Evolutionary conservation across 37 sponge, comb jelly and placozoan genomes (phyloP).

Genomic region (Agelas oroides): DNA sequence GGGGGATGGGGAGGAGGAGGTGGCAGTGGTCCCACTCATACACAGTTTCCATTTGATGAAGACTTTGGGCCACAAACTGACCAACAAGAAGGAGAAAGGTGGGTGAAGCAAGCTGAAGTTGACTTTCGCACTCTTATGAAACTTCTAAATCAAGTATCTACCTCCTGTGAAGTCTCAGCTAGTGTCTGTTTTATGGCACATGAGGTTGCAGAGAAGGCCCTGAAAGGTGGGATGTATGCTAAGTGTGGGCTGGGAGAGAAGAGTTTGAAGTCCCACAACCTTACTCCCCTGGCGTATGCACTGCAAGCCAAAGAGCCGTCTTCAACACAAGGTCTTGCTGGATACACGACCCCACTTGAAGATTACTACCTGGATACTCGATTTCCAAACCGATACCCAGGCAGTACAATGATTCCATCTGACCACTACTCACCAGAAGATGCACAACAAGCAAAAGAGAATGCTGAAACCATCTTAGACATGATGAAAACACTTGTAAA

Average conservation of each 20-base stretch:
- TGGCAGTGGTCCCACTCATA: not conserved
- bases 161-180: not conserved
- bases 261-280: not conserved
- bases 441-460: conserved; percentile 6
- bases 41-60: no score
- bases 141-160: not conserved
- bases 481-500: not conserved
- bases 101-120: conserved; percentile 41
- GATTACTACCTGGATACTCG: conserved; percentile 34
- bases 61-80: no score
- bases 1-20: conserved; percentile 7
- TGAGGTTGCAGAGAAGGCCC: conserved; percentile 53
- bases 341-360: not conserved
- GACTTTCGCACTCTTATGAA: conserved; percentile 18
- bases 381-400: conserved; percentile 36
- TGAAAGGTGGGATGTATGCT: conserved; percentile 54
- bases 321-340: not conserved
- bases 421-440: not conserved
- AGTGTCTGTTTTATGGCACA: conserved; percentile 52
- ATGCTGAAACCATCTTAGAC: not conserved
- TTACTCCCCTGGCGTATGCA: not conserved
- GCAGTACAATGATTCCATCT: not conserved
- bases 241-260: conserved; percentile 2
- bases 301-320: not conserved
- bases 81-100: conserved; percentile 25